A percentile compares a stretch with the other conserved stretches of the same genome.
Conservation (phyloP, 2,113 vertebrate species). For the Pterophyllum scalare region DNA sequence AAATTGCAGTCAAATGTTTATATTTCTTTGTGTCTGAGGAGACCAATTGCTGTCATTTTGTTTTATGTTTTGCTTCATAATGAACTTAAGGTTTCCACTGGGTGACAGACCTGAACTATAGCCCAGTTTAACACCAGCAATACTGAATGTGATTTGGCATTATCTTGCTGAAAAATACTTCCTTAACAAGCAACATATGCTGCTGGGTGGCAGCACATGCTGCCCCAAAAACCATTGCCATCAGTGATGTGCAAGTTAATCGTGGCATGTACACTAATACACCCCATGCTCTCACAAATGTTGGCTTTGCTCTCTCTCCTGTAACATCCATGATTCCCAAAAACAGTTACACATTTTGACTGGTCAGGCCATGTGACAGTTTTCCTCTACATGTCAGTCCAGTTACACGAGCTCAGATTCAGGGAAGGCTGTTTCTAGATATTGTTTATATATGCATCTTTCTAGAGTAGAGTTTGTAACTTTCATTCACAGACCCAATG, state of each 20-base stretch:
- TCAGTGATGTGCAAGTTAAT: neutral
- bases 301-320: neutral
- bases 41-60: neutral
- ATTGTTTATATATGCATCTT: neutral
- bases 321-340: no score
- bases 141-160: neutral
- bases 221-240: neutral
- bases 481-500: neutral
- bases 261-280: neutral
- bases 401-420: neutral
- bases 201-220: neutral
- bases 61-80: neutral
- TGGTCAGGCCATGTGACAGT: neutral
- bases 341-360: neutral
- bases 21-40: neutral
- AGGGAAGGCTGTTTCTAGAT: neutral
- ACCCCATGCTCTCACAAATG: neutral
- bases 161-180: conserved; percentile 1
- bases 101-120: neutral
- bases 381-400: neutral
- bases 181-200: neutral
- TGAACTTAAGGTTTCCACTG: neutral
- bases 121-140: neutral
- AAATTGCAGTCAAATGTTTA: neutral
- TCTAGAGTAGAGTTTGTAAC: neutral